phyloP scores from a whole-genome alignment of 2,113 vertebrate species.

The Odobenus rosmarus region DNA sequence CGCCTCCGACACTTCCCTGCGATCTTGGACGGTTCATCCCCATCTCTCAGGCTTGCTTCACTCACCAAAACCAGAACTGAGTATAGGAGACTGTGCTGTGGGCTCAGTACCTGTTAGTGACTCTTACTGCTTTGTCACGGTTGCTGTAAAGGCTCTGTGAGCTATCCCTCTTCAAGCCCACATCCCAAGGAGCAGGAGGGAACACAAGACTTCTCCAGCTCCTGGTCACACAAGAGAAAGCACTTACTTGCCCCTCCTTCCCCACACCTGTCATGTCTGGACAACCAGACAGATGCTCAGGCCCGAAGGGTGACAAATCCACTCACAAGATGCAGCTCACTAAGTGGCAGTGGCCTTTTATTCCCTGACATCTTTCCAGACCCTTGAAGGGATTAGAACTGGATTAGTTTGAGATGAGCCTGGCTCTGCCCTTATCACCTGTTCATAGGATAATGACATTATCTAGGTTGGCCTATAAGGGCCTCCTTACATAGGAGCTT shows the following conservation, averaged over 20 bases:
- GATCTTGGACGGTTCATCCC: rapidly evolving
- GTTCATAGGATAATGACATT: conserved; percentile 72
- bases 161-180: neutral
- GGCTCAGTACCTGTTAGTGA: neutral
- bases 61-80: neutral
- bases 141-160: neutral
- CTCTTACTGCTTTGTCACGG: neutral
- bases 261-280: conserved; percentile 2
- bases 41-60: neutral
- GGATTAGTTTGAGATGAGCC: conserved; percentile 72
- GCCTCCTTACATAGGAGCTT: neutral
- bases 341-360: conserved; percentile 67
- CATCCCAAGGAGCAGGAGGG: neutral
- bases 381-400: conserved; percentile 79
- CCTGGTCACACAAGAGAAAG: rapidly evolving
- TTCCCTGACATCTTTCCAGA: conserved; percentile 61
- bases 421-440: conserved; percentile 70
- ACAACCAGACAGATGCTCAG: conserved; percentile 14
- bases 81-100: rapidly evolving
- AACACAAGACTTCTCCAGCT: neutral
- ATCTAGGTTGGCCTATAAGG: conserved; percentile 64
- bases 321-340: conserved; percentile 31
- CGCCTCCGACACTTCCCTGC: neutral
- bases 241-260: rapidly evolving
- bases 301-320: conserved; percentile 64